Evolutionary conservation across 2,113 vertebrate species (phyloP).

Genomic region (Propithecus coquereli): DNA sequence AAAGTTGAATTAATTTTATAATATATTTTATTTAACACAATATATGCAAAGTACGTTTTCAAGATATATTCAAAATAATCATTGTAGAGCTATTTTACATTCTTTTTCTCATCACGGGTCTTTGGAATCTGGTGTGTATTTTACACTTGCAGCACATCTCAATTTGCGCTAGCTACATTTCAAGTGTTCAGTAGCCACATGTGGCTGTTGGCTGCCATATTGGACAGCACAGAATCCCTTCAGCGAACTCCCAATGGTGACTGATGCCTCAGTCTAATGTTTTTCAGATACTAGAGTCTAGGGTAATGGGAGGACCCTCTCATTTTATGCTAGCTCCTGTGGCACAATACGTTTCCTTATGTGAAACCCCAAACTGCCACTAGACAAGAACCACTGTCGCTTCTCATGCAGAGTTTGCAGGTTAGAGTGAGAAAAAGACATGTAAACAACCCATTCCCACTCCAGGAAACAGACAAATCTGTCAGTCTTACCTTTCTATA

Average conservation of each 20-base stretch:
- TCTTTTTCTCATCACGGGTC: neutral
- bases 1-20: neutral
- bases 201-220: neutral
- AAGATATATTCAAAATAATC: neutral
- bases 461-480: neutral
- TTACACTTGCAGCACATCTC: neutral
- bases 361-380: neutral
- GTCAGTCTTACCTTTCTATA: neutral
- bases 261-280: neutral
- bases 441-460: neutral
- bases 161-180: neutral
- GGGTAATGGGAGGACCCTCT: neutral
- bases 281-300: neutral
- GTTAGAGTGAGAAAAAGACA: neutral
- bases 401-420: neutral
- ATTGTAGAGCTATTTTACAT: neutral
- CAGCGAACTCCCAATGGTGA: neutral
- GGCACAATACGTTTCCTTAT: neutral
- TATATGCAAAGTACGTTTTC: slow-evolving; percentile 25
- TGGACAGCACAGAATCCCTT: neutral
- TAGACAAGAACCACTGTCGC: neutral
- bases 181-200: neutral
- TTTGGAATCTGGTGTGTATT: neutral
- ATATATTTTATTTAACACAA: slow-evolving; percentile 4
- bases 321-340: neutral